Evolutionary conservation across 2,113 vertebrate genomes (phyloP), one percentile per base, ranked within the genome.

Genomic region (Poeciliopsis occidentalis): DNA sequence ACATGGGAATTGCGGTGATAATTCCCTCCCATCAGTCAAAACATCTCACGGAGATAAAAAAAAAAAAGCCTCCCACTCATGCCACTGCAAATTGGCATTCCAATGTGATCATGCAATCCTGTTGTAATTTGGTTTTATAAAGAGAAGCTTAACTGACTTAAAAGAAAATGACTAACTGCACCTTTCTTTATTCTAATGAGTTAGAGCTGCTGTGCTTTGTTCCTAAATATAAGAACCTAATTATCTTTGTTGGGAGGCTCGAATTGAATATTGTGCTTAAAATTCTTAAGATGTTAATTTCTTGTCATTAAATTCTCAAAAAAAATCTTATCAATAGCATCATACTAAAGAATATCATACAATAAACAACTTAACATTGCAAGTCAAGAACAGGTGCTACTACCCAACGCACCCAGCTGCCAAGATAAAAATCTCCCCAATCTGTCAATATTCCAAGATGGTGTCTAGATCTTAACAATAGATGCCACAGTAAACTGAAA

Each of bases 21-120:
- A 85, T 74, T 76, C 62, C 69, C 74, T 12, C 12, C 37, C 64
- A 70, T 91, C 84, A 89, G 75, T 89, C 87, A 87, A 65, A 81
- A 30, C 47, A 27, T 37, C 17, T 0, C 30, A 6, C 13, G 44
- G 19, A 81, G 54, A 84, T 60, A 82, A 65, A 34, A 37, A 37
- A 37, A 37, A 37, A 37, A 37, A 27, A 67, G 19, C 57, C 63
- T 78, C 47, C 47, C 34, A 69, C 12, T 73, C 63, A 41, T 65
- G 12, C 47, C 68, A 63, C 32, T 15, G 27, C 11, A 5, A 75
- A 70, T 30, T 13, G 5, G 64, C 15, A 4, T 76, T 62, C 15
- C 64, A 54, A 8, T 0, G 24, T 8, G 8, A 66, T 75, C 34
- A 4, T 8, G 19, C 5, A 64, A 31, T 7, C 0, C 31, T 61